These are phyloP conservation scores for Upupa epops DNA, from an alignment of 2,113 vertebrate genomes.

Conservation along the genomic window DNA sequence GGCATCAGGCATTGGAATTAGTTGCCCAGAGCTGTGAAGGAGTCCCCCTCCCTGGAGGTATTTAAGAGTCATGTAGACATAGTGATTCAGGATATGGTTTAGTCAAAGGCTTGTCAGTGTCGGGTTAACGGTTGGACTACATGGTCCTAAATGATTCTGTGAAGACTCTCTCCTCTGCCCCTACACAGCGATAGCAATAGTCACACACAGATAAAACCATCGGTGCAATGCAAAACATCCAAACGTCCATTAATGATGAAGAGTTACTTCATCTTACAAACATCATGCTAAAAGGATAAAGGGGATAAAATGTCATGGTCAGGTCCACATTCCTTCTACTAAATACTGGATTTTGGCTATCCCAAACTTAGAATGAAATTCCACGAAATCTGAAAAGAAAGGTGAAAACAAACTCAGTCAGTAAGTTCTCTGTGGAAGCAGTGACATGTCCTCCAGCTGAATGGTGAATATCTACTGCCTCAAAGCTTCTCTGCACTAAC, in stretches of 20 bases:
- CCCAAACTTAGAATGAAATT: background rate
- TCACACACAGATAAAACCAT: background rate
- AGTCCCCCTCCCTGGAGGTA: no score
- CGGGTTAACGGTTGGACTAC: no score
- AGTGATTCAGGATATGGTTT: no score
- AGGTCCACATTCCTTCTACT: background rate
- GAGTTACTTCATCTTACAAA: background rate
- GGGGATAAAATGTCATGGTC: background rate
- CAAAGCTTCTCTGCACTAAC: background rate
- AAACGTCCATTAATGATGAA: rapidly evolving
- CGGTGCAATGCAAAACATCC: background rate
- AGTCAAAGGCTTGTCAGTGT: no score
- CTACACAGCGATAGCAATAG: background rate
- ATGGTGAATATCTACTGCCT: background rate
- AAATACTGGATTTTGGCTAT: background rate
- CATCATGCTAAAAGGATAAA: background rate
- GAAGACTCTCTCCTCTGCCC: background rate
- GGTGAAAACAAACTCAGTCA: background rate
- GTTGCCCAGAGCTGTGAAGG: no score
- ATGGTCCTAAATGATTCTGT: no score
- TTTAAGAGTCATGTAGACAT: no score
- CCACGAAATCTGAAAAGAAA: rapidly evolving
- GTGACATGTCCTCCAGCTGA: background rate
- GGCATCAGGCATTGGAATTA: no score
- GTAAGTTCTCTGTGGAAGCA: background rate